Evolutionary conservation across 2,888 invertebrate species (phyloP), one percentile per base, ranked within the genome.

Genomic region (Sphaerophoria rueppellii): DNA sequence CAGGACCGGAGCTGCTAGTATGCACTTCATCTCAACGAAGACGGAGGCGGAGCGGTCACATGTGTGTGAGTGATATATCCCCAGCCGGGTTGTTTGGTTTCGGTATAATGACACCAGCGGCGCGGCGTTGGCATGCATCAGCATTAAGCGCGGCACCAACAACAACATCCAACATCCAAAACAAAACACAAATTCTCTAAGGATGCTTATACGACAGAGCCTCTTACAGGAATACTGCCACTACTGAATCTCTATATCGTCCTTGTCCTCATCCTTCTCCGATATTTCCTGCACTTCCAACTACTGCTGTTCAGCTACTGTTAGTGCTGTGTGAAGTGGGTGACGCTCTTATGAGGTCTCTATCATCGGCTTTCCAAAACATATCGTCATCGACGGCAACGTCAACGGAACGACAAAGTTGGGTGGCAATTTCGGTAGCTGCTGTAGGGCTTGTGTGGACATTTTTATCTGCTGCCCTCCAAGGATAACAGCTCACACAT

Each of bases 331-430:
- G 67, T 72, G 67, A 81, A 77, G 81, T 76, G 76, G 85, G 72
- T 71, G 85, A 70, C 81, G 73, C 75, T 80, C 83, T 83, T 76
- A 76, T 67, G 80, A 72, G 75, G 75, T 81, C 76, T 85, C 73
- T 73, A 85, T 85, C 81, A 77, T 70, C 72, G 57, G 81, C 75
- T 73, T 81, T 81, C 81, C 72, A 70, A 80, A 85, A 81, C 81
- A 85, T 85, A 85, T 24, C 24, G 24, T 24, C 24, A 24, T 24
- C 24, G 24, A 24, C 69, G 76, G 70, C 76, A 77, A 80, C 72
- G 85, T 81, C 67, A 70, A 72, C 67, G 80, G 61, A 81, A 54
- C 70, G 73, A 72, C 69, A 67, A 63, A 76, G 72, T 63, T 76
- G 80, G 65, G 80, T 71, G 71, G 82, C 71, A 80, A 83, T 83